These are phyloP conservation scores for Tachina grossa DNA, from an alignment of 2,888 invertebrate genomes.

Conservation along the genomic window DNA sequence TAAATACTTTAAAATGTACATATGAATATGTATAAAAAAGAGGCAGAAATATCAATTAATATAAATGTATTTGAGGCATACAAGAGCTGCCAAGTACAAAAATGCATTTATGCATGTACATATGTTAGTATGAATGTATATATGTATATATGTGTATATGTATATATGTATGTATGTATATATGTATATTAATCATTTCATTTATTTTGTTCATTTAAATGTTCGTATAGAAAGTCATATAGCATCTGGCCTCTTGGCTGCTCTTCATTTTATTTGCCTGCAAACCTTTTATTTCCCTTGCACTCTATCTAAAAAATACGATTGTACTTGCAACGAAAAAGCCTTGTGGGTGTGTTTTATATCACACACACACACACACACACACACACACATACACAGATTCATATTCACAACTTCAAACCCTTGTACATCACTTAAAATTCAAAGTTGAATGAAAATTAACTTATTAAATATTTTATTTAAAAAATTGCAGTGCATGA, in stretches of 20 bases:
- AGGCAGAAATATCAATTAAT: conserved; percentile 52
- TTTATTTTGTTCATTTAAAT: conserved; percentile 18
- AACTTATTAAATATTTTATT: conserved; percentile 31
- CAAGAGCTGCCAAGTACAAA: not conserved
- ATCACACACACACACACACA: conserved; percentile 26
- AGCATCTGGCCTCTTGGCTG: conserved; percentile 50
- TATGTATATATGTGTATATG: not conserved
- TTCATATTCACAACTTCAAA: conserved; percentile 50
- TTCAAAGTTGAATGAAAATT: conserved; percentile 42
- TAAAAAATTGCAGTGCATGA: not conserved
- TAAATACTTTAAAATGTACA: conserved; percentile 10
- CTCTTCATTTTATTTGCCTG: not conserved
- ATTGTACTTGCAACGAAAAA: not conserved
- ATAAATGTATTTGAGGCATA: conserved; percentile 6
- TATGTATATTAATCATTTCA: not conserved
- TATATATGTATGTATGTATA: too few species aligned
- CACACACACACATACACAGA: conserved; percentile 31
- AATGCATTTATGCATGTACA: not conserved
- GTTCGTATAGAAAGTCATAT: conserved; percentile 47
- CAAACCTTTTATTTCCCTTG: conserved; percentile 41
- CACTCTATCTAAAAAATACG: conserved; percentile 34
- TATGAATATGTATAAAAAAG: not conserved
- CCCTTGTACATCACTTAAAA: conserved; percentile 60
- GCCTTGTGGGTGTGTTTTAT: not conserved
- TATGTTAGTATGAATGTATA: too few species aligned